Evolutionary conservation across 2,888 invertebrate species (phyloP).

Genomic region (Leptodirus hochenwartii): DNA sequence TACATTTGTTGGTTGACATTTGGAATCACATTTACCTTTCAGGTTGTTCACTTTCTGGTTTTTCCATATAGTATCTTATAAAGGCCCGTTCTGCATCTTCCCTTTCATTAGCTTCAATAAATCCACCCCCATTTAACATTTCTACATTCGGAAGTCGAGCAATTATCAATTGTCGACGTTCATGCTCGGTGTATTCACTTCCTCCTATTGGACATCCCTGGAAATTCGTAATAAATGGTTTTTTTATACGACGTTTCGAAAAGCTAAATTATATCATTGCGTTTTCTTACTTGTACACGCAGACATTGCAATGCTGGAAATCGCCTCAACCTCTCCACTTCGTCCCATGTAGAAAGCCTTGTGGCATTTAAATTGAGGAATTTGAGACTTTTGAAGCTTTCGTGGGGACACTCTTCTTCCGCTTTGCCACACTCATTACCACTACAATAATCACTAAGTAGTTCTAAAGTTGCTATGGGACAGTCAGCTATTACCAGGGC

Average conservation of each 20-base stretch:
- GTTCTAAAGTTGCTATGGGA: slow-evolving; percentile 41
- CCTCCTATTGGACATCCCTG: slow-evolving; percentile 58
- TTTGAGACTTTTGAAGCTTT: slow-evolving; percentile 47
- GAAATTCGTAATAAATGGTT: too few species aligned
- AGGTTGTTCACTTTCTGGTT: slow-evolving; percentile 65
- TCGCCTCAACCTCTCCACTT: slow-evolving; percentile 67
- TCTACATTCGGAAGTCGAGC: slow-evolving; percentile 73
- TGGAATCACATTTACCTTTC: slow-evolving; percentile 37
- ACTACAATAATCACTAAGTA: slow-evolving; percentile 7
- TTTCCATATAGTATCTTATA: slow-evolving; percentile 81
- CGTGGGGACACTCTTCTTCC: slow-evolving; percentile 37
- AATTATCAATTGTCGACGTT: slow-evolving; percentile 69
- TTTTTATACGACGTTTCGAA: neutral
- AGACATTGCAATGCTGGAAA: slow-evolving; percentile 73
- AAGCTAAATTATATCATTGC: slow-evolving; percentile 1
- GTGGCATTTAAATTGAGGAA: slow-evolving; percentile 76
- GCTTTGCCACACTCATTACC: neutral
- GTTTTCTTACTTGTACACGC: slow-evolving; percentile 47
- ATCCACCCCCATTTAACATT: slow-evolving; percentile 77
- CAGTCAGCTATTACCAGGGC: slow-evolving; percentile 75
- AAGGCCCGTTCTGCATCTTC: slow-evolving; percentile 88
- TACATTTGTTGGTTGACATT: too few species aligned
- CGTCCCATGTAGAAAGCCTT: slow-evolving; percentile 68
- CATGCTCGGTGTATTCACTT: slow-evolving; percentile 74
- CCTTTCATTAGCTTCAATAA: slow-evolving; percentile 65